Conservation (phyloP, 1,140 invertebrate species). For the Mactra quadrangularis region DNA sequence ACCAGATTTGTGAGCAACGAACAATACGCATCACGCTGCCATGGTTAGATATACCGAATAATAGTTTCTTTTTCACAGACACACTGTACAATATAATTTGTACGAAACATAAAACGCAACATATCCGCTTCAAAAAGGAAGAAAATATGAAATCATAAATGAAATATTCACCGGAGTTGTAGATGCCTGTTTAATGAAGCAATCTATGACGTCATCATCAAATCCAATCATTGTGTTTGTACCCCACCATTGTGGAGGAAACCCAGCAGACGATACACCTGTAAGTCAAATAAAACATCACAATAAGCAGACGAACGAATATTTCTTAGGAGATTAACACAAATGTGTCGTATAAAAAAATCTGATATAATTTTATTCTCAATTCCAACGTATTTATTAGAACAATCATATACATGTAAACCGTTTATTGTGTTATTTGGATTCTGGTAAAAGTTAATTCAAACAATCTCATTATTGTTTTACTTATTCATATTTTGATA, state of each 20-base stretch:
- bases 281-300: neutral
- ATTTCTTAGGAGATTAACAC: too few relatives aligned
- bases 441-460: neutral
- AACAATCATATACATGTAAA: neutral
- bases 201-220: neutral
- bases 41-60: neutral
- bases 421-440: neutral
- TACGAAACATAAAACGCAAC: neutral
- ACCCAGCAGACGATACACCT: slow-evolving; percentile 8
- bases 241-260: slow-evolving; percentile 35
- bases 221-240: slow-evolving; percentile 12
- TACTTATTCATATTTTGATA: neutral
- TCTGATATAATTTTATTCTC: neutral
- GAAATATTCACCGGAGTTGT: neutral
- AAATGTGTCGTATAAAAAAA: neutral
- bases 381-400: neutral
- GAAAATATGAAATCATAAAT: neutral
- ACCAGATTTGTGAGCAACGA: neutral
- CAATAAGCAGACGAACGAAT: neutral
- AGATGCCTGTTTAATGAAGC: slow-evolving; percentile 6
- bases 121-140: neutral
- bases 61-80: neutral
- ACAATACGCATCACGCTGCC: neutral
- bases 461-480: neutral
- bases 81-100: neutral